phyloP scores from a whole-genome alignment of 2,888 invertebrate species.

The Temnothorax ravouxi region DNA sequence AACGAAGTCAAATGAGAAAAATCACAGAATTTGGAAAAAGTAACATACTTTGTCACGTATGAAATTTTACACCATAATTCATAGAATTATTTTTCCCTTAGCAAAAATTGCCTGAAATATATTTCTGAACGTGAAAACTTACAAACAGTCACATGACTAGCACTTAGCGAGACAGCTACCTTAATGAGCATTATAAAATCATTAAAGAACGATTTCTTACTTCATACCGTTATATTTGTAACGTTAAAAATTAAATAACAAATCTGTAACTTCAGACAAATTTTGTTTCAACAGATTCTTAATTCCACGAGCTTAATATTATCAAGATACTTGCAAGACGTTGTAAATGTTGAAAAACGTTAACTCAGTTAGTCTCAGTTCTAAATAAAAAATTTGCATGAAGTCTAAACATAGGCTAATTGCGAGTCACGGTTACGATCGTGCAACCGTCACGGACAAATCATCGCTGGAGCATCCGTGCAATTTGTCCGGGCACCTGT shows the following conservation, averaged over 20 bases:
- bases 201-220: neutral
- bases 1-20: too few species aligned
- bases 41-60: too few species aligned
- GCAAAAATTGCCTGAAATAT: too few species aligned
- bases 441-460: neutral
- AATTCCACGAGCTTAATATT: neutral
- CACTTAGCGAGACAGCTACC: too few species aligned
- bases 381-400: neutral
- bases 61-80: too few species aligned
- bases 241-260: neutral
- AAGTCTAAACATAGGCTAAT: neutral
- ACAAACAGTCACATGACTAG: too few species aligned
- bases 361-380: neutral
- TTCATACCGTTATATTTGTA: neutral
- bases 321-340: neutral
- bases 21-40: too few species aligned
- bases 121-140: too few species aligned
- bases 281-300: neutral
- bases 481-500: conserved; percentile 42
- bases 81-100: too few species aligned
- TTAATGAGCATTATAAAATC: neutral
- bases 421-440: neutral
- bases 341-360: neutral
- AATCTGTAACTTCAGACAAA: neutral
- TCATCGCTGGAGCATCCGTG: conserved; percentile 12